phyloP scores from a whole-genome alignment of 2,113 vertebrate species.

The Rhadina sibilatrix region DNA sequence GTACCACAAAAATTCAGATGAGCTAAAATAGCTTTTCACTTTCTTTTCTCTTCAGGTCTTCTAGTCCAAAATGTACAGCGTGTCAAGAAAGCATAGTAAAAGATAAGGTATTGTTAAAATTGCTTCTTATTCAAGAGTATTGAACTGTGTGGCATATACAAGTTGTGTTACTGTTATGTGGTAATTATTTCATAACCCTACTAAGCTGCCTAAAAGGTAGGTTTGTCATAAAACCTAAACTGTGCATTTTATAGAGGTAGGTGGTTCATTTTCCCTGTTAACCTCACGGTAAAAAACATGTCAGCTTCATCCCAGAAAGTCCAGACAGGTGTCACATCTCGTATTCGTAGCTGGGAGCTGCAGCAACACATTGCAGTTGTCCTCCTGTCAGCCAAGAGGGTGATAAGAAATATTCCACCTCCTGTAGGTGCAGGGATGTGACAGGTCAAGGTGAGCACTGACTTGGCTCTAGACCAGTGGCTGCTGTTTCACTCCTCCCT shows the following conservation, averaged over 20 bases:
- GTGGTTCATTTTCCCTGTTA: neutral
- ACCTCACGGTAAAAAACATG: neutral
- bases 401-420: neutral
- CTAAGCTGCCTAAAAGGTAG: neutral
- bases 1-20: neutral
- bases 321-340: neutral
- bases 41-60: conserved; percentile 67
- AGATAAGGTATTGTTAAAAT: conserved; percentile 75
- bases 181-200: neutral
- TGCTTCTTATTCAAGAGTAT: neutral
- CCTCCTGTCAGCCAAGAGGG: neutral
- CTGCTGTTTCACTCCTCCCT: neutral
- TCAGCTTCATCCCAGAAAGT: neutral
- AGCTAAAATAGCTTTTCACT: neutral
- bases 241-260: neutral
- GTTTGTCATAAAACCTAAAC: neutral
- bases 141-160: neutral
- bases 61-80: conserved; percentile 77
- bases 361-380: neutral
- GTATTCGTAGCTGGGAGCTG: neutral
- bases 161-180: neutral
- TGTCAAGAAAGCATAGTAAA: conserved; percentile 80
- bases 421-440: neutral
- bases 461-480: neutral
- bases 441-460: neutral